Evolutionary conservation across 2,797 vertebrate genomes (phyloP).

Genomic region (Erethizon dorsatum): DNA sequence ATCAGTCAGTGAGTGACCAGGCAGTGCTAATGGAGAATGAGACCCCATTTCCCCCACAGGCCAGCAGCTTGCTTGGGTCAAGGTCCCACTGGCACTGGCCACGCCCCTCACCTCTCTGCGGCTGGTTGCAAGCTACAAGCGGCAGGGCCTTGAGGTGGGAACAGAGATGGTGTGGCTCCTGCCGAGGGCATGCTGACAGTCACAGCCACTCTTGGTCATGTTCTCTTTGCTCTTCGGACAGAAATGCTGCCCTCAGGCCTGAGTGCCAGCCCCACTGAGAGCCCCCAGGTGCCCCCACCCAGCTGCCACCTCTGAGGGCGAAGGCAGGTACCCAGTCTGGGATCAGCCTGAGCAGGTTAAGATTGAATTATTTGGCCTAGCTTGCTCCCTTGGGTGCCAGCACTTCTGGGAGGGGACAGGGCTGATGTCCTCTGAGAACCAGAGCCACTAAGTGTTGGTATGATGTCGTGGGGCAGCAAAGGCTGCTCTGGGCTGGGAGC

Average conservation of each 20-base stretch:
- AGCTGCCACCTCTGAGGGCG: background rate
- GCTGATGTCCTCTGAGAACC: rapidly evolving
- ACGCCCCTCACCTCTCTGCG: background rate
- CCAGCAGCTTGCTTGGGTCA: background rate
- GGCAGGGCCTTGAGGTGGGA: background rate
- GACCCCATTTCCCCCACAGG: background rate
- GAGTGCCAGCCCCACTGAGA: background rate
- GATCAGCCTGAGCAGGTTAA: background rate
- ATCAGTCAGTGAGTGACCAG: background rate
- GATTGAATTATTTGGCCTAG: background rate
- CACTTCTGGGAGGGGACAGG: background rate
- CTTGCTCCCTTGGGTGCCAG: background rate
- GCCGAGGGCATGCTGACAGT: background rate
- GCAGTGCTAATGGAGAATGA: background rate
- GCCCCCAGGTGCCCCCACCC: background rate
- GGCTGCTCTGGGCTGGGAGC: background rate
- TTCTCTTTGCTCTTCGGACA: background rate
- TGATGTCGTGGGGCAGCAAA: rapidly evolving
- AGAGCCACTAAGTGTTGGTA: background rate
- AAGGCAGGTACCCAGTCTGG: background rate
- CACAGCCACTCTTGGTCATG: background rate
- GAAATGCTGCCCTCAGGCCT: background rate
- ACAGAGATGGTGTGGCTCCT: background rate
- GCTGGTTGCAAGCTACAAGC: background rate
- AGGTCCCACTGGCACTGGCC: background rate